Evolutionary conservation across 2,113 vertebrate genomes (phyloP).

Genomic region (Cnemophilus loriae): DNA sequence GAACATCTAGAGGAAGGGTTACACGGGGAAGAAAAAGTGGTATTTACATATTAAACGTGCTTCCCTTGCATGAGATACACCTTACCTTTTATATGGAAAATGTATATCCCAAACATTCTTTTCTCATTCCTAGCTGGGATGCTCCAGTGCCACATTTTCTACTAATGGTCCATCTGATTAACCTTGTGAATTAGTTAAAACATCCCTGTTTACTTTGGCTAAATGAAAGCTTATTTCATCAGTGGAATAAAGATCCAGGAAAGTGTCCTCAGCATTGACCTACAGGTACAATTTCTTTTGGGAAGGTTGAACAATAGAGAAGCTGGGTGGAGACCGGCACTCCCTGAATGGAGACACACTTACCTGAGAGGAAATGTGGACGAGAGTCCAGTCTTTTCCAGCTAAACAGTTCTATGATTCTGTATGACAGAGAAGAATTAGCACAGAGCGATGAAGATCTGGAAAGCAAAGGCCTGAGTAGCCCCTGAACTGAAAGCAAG

Average conservation of each 20-base stretch:
- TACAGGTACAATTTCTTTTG: not conserved
- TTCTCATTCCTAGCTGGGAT: not conserved
- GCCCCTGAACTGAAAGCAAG: not conserved
- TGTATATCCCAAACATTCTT: not conserved
- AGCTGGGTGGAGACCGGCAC: not conserved
- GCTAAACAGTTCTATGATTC: not conserved
- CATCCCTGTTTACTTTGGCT: not conserved
- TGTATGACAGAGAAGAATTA: not conserved
- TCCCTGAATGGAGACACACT: not conserved
- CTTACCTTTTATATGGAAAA: not conserved
- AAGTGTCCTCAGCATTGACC: not conserved
- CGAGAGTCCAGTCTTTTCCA: not conserved
- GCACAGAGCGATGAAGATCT: not conserved
- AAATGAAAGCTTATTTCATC: not conserved
- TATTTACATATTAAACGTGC: not conserved
- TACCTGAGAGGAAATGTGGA: not conserved
- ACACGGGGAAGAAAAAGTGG: not conserved
- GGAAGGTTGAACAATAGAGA: not conserved
- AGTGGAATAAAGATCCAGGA: not conserved
- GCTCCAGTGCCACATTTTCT: not conserved
- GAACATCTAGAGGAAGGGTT: not conserved
- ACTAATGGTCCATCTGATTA: not conserved
- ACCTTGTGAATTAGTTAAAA: not conserved
- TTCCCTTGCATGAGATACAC: not conserved
- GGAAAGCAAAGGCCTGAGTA: not conserved